Evolutionary conservation across 1,140 invertebrate species (phyloP).

Genomic region (Tetramorium parvispinum): DNA sequence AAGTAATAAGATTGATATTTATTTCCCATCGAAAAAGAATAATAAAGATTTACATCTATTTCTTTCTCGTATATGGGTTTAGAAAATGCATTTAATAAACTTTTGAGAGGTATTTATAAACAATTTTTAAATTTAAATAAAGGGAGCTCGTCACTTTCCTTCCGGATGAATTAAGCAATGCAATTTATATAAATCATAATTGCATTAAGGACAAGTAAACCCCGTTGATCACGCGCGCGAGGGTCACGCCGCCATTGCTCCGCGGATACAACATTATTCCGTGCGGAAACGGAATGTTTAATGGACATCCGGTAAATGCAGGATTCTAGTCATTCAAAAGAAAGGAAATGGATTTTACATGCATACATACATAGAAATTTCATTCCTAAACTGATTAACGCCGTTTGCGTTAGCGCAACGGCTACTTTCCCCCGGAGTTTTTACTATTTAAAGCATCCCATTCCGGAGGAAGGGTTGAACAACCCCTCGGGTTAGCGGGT

Average conservation of each 20-base stretch:
- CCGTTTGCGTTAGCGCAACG: too few relatives aligned
- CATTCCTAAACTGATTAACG: background rate
- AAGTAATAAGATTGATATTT: background rate
- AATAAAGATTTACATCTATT: background rate
- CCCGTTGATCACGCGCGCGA: background rate
- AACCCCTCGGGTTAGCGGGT: conserved; percentile 3
- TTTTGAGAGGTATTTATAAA: background rate
- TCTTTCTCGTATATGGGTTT: background rate
- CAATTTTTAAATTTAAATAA: background rate
- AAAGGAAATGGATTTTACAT: background rate
- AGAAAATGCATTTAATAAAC: background rate
- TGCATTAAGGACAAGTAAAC: background rate
- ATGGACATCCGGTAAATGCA: background rate
- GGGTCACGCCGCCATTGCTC: background rate
- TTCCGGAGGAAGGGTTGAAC: conserved; percentile 10
- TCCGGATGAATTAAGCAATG: background rate
- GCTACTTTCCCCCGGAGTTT: too few relatives aligned
- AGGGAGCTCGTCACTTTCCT: background rate
- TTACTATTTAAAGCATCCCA: background rate
- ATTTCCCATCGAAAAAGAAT: background rate
- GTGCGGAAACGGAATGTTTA: background rate
- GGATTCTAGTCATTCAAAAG: background rate
- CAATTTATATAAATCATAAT: background rate
- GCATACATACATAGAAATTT: background rate
- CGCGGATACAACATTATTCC: background rate